Evolutionary conservation across 2,113 vertebrate genomes (phyloP), one percentile per base, ranked within the genome.

Genomic region (Phalacrocorax pelagicus): DNA sequence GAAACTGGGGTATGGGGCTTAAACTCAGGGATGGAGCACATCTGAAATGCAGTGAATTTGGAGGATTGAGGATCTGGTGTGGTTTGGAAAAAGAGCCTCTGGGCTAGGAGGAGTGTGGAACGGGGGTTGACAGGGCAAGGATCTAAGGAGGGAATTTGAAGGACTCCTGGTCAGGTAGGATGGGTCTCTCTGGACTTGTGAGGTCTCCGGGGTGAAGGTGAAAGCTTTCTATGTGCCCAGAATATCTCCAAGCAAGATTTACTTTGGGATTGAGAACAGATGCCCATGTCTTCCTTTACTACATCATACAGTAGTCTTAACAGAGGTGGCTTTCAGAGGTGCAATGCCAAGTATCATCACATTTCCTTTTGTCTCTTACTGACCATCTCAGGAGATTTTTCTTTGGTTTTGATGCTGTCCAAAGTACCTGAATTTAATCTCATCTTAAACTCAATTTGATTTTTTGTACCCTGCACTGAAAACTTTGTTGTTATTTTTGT

Each of bases 241-340:
- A 54, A 10, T 86, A 32, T 40, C 21, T 86, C 20, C 36, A 86
- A 2, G 20, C 24, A 55, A 23, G 23, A 30, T 52, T 81, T 26
- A 42, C 47, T 59, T 55, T 23, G n/a, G n/a, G 15, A 26, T 38
- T 59, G 30, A 59, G 38, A 57, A 32, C 23, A 55, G 27, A 70
- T 81, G 23, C 8, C 17, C 2, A 2, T 40, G 46, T 61, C 12
- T 2, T 71, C 44, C 32, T 38, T 34, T n/a, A 20, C 40, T 73
- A 10, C 8, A 2, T 36, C 0, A 0, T 29, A 9, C 2, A 3
- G 24, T 26, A 27, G 23, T 34, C 32, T 46, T 55, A 44, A 8
- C 12, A 29, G 38, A 55, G 7, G 12, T 44, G 46, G 13, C 67
- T 88, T 83, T 77, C 17, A 34, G 84, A 58, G 38, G 57, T 22